Evolutionary conservation across 1,140 invertebrate species (phyloP), one percentile per base, ranked within the genome.

Genomic region (Ladona fulva): DNA sequence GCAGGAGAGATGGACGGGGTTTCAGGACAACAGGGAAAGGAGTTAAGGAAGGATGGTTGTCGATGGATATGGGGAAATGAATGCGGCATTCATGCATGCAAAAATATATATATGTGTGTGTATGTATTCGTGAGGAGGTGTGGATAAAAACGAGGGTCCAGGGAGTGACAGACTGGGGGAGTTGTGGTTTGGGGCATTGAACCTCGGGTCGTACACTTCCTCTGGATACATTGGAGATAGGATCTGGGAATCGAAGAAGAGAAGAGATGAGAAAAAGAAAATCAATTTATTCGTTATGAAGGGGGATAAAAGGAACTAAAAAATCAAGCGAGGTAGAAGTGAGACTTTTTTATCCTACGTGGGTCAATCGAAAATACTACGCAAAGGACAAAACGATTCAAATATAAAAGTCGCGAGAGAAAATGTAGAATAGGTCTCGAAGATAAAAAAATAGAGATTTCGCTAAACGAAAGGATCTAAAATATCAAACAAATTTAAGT

Each of bases 61-160:
- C 14, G 3, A 66, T 16, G n/a, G 52, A 22, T 19, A 66, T 66
- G 52, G n/a, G 29, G n/a, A 66, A 66, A 66, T 16, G 52, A 22
- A 66, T 66, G 52, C 52, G 14, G 52, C 52, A 66, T 66, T 66
- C 52, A 66, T 66, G 52, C n/a, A 66, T 66, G 52, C 52, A 66
- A 66, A 66, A 66, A 66, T 37, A 66, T 66, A 66, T 66, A 66
- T 19, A 66, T 66, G 52, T 66, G 52, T 37, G 52, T 16, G n/a
- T 66, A 66, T 16, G 52, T 16, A 19, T 66, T 66, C 16, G 52
- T 16, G n/a, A 66, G 52, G 52, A 66, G 52, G 12, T 16, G 44
- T 52, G 44, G 44, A 22, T 3, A 22, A 19, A 66, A 22, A 22
- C 3, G 52, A 22, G 52, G 52, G 52, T 66, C n/a, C 52, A 22